Percentiles rank a stretch among this genome's conserved stretches.
These are phyloP conservation scores for Drosophila ironensis DNA, from an alignment of 1,140 invertebrate genomes.

Conservation along the genomic window DNA sequence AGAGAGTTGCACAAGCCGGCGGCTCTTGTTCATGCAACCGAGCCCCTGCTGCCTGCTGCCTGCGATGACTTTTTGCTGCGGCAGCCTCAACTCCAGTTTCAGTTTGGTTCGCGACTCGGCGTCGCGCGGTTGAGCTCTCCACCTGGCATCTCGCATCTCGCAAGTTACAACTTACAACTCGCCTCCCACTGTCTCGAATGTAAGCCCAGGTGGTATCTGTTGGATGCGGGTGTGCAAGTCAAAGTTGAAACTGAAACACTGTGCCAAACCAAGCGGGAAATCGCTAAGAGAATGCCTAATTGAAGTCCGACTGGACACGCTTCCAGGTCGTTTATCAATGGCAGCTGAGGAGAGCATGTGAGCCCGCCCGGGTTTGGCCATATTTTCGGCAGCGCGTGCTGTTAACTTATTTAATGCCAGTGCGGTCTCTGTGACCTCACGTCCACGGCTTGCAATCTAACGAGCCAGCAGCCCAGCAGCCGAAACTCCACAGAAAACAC, in stretches of 20 bases:
- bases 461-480: no score
- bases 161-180: no score
- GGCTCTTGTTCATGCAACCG: slow-evolving; percentile 2
- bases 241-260: no score
- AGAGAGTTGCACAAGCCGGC: slow-evolving; percentile 52
- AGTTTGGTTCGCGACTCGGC: slow-evolving; percentile 57
- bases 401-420: slow-evolving; percentile 4
- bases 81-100: slow-evolving; percentile 37
- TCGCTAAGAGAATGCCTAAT: not conserved
- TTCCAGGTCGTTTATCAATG: slow-evolving; percentile 41
- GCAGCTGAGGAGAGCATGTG: slow-evolving; percentile 2
- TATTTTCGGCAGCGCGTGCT: slow-evolving; percentile 25
- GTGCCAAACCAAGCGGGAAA: slow-evolving; percentile 38
- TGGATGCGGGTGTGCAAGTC: slow-evolving; percentile 1
- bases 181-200: no score
- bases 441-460: slow-evolving; percentile 2
- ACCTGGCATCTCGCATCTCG: no score
- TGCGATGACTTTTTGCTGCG: slow-evolving; percentile 19
- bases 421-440: slow-evolving; percentile 23
- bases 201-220: not conserved
- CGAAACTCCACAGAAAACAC: no score
- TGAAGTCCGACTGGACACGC: slow-evolving; percentile 3
- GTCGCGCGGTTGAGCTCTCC: slow-evolving; percentile 45
- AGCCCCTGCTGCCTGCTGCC: slow-evolving; percentile 8
- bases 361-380: no score